Percentiles rank a stretch among this genome's conserved stretches.
These are phyloP conservation scores for Ambastaia sidthimunki DNA, from an alignment of 2,797 vertebrate genomes.

Conservation along the genomic window DNA sequence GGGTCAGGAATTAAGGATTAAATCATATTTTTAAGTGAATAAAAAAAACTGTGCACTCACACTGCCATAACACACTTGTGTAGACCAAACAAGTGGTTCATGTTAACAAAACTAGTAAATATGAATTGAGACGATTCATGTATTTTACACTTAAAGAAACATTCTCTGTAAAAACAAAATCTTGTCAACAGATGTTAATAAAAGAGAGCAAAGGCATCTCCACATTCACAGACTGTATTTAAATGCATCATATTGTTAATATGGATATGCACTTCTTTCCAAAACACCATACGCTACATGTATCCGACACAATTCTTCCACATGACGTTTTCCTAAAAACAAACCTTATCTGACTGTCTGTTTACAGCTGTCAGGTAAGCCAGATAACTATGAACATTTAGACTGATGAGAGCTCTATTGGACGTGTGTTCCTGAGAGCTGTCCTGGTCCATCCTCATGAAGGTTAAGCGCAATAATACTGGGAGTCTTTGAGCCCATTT, in stretches of 20 bases:
- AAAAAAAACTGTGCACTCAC: neutral
- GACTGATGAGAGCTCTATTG: constrained; percentile 69
- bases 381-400: constrained; percentile 61
- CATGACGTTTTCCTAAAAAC: constrained; percentile 70
- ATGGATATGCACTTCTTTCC: constrained; percentile 70
- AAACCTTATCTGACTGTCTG: constrained; percentile 64
- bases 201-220: constrained; percentile 28
- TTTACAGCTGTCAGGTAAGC: constrained; percentile 58
- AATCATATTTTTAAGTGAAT: neutral
- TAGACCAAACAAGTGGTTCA: neutral
- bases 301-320: constrained; percentile 69
- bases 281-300: constrained; percentile 64
- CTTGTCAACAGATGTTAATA: neutral
- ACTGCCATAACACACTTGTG: neutral
- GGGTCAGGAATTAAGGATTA: neutral
- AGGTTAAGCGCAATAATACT: constrained; percentile 60
- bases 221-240: constrained; percentile 10
- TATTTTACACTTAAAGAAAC: neutral
- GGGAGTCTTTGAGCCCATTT: constrained; percentile 75
- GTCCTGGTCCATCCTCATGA: constrained; percentile 58
- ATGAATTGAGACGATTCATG: neutral
- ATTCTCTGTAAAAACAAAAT: constrained; percentile 3
- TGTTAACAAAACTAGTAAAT: neutral
- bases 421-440: constrained; percentile 68
- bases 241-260: constrained; percentile 37